Conservation (phyloP, 2,113 vertebrate species). For the Furnarius figulus region DNA sequence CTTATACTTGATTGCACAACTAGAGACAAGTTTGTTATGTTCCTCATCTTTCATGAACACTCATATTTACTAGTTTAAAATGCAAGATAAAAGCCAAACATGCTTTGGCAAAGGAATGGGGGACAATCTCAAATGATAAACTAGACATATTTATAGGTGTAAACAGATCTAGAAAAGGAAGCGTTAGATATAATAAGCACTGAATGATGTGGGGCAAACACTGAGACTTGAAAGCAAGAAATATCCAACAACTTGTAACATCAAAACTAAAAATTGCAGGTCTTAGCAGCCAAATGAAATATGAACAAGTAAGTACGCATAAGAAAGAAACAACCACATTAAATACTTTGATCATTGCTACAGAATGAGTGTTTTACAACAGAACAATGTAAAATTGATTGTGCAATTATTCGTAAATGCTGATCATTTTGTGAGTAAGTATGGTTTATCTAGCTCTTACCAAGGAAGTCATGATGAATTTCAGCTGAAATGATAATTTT, state of each 20-base stretch:
- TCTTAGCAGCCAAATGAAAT: slow-evolving; percentile 33
- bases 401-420: not conserved
- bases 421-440: not conserved
- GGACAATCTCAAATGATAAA: slow-evolving; percentile 22
- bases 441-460: not conserved
- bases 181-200: not conserved
- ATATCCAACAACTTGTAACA: slow-evolving; percentile 37
- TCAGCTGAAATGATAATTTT: not conserved
- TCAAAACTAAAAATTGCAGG: slow-evolving; percentile 10
- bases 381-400: not conserved
- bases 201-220: not conserved
- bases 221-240: slow-evolving; percentile 38
- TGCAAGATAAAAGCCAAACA: not conserved
- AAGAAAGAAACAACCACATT: too few species aligned
- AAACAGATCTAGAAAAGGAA: slow-evolving; percentile 46
- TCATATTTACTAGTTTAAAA: slow-evolving; percentile 37
- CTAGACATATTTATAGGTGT: not conserved
- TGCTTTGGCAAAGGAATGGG: not conserved
- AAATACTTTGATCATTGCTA: not conserved
- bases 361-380: not conserved
- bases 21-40: slow-evolving; percentile 26
- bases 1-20: slow-evolving; percentile 7
- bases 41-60: not conserved
- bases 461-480: not conserved
- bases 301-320: not conserved